These are phyloP conservation scores for Megaptera novaeangliae DNA, from an alignment of 2,113 vertebrate genomes.

Conservation along the genomic window DNA sequence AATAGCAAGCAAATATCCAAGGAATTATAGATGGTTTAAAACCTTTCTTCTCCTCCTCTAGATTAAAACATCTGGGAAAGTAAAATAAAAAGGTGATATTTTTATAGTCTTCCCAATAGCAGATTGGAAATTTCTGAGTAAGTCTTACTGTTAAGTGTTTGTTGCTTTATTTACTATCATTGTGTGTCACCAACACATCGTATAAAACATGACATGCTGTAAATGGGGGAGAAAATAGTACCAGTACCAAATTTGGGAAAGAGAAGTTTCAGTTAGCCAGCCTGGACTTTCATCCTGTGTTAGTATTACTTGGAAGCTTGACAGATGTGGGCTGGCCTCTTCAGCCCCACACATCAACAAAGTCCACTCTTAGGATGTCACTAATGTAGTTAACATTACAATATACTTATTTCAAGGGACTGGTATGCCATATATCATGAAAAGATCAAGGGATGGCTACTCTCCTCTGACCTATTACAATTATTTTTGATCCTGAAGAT, in stretches of 20 bases:
- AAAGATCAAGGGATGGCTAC: neutral
- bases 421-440: neutral
- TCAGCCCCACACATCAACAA: conserved; percentile 14
- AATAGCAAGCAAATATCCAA: conserved; percentile 21
- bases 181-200: neutral
- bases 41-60: neutral
- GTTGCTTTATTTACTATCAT: neutral
- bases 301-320: neutral
- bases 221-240: neutral
- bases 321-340: neutral
- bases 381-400: conserved; percentile 40
- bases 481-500: conserved; percentile 37
- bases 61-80: neutral
- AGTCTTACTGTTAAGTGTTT: neutral
- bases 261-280: neutral
- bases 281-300: neutral
- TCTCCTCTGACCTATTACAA: conserved; percentile 33
- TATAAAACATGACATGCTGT: neutral
- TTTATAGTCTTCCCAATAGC: neutral
- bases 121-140: neutral
- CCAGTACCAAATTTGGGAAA: neutral
- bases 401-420: neutral
- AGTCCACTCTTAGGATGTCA: neutral
- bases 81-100: neutral
- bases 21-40: neutral